phyloP scores from a whole-genome alignment of 2,113 vertebrate species.

The Coptodon rendalli region DNA sequence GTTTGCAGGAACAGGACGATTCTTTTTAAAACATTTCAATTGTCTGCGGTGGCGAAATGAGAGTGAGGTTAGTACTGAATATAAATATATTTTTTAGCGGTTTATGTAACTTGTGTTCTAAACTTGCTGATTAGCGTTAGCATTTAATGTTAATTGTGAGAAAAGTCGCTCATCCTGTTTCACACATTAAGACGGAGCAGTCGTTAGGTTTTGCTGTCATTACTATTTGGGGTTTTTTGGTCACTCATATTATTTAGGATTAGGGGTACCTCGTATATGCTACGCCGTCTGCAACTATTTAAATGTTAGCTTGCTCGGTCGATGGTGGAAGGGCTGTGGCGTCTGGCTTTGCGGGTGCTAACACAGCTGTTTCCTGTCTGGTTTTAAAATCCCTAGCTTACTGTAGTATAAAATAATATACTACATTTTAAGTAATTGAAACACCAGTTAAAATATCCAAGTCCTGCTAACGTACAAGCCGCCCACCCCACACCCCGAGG shows the following conservation, averaged over 20 bases:
- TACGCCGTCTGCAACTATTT: neutral
- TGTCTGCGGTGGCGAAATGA: slow-evolving; percentile 36
- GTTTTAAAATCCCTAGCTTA: neutral
- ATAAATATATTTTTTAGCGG: neutral
- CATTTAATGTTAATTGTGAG: neutral
- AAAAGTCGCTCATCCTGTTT: neutral
- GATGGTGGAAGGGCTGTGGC: neutral
- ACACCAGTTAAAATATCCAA: neutral
- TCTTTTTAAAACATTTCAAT: neutral
- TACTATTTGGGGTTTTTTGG: neutral
- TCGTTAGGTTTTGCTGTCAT: neutral
- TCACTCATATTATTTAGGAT: neutral
- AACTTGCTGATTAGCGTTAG: neutral
- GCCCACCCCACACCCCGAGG: fast-evolving
- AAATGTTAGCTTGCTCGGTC: neutral
- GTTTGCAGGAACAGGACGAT: neutral
- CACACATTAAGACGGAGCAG: neutral
- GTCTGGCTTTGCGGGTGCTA: neutral
- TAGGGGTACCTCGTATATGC: neutral
- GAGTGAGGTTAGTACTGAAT: slow-evolving; percentile 53
- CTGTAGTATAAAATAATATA: neutral
- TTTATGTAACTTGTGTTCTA: neutral
- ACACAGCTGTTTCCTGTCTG: neutral
- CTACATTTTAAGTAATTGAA: neutral
- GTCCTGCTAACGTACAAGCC: neutral